phyloP scores from a whole-genome alignment of 1,140 invertebrate species.

The Acarapis woodi region DNA sequence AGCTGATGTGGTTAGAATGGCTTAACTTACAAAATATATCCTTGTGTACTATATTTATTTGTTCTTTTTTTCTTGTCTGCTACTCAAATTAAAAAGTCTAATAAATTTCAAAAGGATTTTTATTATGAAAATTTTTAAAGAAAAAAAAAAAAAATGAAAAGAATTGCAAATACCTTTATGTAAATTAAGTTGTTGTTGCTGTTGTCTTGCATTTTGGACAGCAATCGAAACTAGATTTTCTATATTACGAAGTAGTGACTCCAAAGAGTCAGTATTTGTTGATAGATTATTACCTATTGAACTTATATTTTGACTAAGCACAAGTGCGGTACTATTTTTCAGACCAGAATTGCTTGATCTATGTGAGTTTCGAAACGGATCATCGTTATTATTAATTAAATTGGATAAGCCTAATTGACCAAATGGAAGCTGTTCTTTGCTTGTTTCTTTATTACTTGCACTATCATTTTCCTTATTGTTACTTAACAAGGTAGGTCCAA shows the following conservation, averaged over 20 bases:
- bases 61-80: not conserved
- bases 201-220: constrained; percentile 73
- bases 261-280: constrained; percentile 19
- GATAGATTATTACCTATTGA: not conserved
- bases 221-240: constrained; percentile 78
- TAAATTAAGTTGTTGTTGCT: constrained; percentile 74
- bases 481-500: not conserved
- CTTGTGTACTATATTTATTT: not conserved
- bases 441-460: not conserved
- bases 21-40: too few relatives aligned
- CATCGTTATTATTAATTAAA: too few relatives aligned
- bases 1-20: too few relatives aligned
- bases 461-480: not conserved
- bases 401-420: too few relatives aligned
- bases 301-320: not conserved
- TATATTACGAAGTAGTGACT: constrained; percentile 72
- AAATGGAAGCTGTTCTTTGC: not conserved
- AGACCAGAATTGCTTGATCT: not conserved
- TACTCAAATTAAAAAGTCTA: constrained; percentile 3
- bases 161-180: constrained; percentile 97
- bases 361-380: not conserved
- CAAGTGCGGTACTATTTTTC: too few relatives aligned
- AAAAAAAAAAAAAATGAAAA: too few relatives aligned
- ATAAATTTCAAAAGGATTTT: not conserved
- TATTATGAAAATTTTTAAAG: constrained; percentile 1